Evolutionary conservation across 2,113 vertebrate species (phyloP).

Genomic region (Sapajus apella): DNA sequence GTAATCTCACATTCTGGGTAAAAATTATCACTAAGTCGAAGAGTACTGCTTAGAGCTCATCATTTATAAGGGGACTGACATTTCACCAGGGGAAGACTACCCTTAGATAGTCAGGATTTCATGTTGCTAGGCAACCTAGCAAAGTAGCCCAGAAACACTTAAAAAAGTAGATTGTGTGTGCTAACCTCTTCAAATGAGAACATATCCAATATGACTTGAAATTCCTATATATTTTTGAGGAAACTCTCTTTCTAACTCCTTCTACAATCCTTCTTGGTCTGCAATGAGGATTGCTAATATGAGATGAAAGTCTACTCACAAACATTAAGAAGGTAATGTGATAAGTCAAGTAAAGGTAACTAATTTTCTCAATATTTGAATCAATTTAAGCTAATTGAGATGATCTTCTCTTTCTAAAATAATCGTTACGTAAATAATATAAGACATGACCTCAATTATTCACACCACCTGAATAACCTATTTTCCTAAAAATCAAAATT

Average conservation of each 20-base stretch:
- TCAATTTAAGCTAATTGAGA: neutral
- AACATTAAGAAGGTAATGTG: neutral
- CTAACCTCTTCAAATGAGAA: neutral
- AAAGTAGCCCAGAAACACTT: constrained; percentile 20
- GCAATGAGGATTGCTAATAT: neutral
- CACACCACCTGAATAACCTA: neutral
- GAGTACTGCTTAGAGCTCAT: constrained; percentile 1
- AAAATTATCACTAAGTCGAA: constrained; percentile 43
- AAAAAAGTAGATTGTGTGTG: neutral
- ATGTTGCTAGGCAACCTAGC: constrained; percentile 52
- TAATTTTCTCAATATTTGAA: neutral
- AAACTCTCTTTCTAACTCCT: neutral
- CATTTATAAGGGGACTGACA: constrained; percentile 32
- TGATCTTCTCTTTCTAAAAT: neutral
- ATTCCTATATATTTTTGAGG: neutral
- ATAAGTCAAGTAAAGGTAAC: neutral
- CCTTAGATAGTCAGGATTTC: constrained; percentile 45
- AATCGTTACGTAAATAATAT: neutral
- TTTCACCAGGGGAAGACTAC: constrained; percentile 36
- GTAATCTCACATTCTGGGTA: neutral
- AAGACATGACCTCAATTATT: neutral
- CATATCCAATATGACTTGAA: neutral
- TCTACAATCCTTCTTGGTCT: neutral
- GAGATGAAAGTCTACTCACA: neutral
- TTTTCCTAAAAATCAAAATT: neutral